Evolutionary conservation across 2,113 vertebrate genomes (phyloP).

Genomic region (Pogona vitticeps): DNA sequence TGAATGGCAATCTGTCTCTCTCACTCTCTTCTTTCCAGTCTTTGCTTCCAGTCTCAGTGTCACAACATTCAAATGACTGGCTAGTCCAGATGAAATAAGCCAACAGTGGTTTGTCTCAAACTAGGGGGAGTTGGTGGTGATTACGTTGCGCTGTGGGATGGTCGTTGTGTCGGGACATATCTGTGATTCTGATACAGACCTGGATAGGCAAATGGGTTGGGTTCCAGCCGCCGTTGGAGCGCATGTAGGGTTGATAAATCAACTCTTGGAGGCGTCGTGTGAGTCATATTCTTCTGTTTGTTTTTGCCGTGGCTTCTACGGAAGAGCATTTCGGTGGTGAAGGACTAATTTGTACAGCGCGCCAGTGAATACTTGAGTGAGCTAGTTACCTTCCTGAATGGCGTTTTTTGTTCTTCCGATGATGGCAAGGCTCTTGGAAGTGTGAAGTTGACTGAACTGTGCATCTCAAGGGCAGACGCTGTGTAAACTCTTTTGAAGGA

Average conservation of each 20-base stretch:
- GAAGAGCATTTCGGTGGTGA: not conserved
- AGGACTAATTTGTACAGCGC: not conserved
- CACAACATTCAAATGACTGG: too few species aligned
- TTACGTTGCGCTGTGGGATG: too few species aligned
- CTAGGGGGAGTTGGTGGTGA: too few species aligned
- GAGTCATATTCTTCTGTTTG: not conserved
- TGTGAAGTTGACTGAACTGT: fast-evolving
- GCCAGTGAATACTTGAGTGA: not conserved
- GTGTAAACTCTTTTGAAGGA: not conserved
- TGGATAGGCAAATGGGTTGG: too few species aligned
- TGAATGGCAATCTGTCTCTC: too few species aligned
- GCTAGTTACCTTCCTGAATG: not conserved
- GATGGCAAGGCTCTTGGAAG: fast-evolving
- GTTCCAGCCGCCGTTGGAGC: too few species aligned
- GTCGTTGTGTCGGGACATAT: too few species aligned
- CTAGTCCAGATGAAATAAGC: too few species aligned
- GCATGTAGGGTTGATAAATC: not conserved
- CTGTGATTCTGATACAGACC: too few species aligned
- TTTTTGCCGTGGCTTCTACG: not conserved
- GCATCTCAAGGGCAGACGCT: not conserved
- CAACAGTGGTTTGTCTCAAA: too few species aligned
- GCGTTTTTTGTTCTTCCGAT: not conserved
- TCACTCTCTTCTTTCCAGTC: too few species aligned
- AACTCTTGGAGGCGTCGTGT: not conserved
- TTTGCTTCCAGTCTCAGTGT: too few species aligned